These are phyloP conservation scores for Aplocera efformata DNA, from an alignment of 2,888 invertebrate species.

Conservation along the genomic window DNA sequence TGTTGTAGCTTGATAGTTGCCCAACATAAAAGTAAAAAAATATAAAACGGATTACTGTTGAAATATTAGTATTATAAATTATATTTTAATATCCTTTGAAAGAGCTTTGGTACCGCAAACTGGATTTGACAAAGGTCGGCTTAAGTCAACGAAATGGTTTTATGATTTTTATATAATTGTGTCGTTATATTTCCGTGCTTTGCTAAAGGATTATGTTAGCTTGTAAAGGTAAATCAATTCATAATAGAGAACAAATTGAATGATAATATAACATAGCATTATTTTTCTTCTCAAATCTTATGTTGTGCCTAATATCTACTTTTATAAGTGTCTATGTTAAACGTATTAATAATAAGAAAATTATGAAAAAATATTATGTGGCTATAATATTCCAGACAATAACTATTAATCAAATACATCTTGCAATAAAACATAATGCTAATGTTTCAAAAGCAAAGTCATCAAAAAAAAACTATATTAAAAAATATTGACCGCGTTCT, in stretches of 20 bases:
- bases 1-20: conserved; percentile 27
- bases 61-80: conserved; percentile 51
- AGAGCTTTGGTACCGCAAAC: conserved; percentile 37
- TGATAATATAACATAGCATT: too few species aligned
- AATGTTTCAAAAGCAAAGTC: too few species aligned
- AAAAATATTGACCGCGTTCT: too few species aligned
- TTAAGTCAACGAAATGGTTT: conserved; percentile 39
- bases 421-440: too few species aligned
- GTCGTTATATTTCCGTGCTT: conserved; percentile 14
- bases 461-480: too few species aligned
- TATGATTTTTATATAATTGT: conserved; percentile 31
- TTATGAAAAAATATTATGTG: too few species aligned
- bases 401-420: too few species aligned
- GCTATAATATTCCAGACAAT: too few species aligned
- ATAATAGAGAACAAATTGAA: conserved; percentile 3
- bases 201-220: conserved; percentile 12
- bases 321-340: too few species aligned
- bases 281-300: too few species aligned
- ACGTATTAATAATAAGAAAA: too few species aligned
- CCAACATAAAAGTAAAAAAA: conserved; percentile 21
- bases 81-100: conserved; percentile 41
- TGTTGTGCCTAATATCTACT: too few species aligned
- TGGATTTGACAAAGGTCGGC: conserved; percentile 42
- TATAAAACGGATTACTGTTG: conserved; percentile 39
- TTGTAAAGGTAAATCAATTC: conserved; percentile 5